phyloP scores from a whole-genome alignment of 2,888 invertebrate species.

The Anticlea derivata region DNA sequence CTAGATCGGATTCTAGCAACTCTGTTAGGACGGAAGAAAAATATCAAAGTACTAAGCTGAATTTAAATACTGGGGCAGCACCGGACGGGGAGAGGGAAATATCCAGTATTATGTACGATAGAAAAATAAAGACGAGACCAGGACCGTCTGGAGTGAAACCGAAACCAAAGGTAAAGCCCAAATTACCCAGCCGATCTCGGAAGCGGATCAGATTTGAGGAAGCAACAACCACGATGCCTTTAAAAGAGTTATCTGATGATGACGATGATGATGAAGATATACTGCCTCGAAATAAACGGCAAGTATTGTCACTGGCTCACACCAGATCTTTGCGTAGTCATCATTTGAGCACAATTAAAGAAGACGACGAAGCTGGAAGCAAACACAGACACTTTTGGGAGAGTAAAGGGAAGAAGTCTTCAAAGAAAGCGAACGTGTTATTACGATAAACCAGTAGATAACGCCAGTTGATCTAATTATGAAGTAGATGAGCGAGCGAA shows the following conservation, averaged over 20 bases:
- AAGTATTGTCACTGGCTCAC: slow-evolving; percentile 25
- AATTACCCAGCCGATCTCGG: slow-evolving; percentile 1
- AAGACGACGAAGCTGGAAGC: slow-evolving; percentile 39
- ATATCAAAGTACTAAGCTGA: slow-evolving; percentile 1
- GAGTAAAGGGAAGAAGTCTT: slow-evolving; percentile 46
- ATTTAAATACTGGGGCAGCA: slow-evolving; percentile 5
- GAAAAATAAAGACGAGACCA: slow-evolving; percentile 4
- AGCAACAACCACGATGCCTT: slow-evolving; percentile 47
- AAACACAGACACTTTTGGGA: slow-evolving; percentile 58
- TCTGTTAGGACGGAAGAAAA: slow-evolving; percentile 19
- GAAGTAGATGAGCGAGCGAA: slow-evolving; percentile 29
- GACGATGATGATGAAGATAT: slow-evolving; percentile 26
- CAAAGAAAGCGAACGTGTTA: slow-evolving; percentile 43
- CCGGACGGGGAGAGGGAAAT: slow-evolving; percentile 38
- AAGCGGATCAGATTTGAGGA: slow-evolving; percentile 65
- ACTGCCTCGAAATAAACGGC: slow-evolving; percentile 17
- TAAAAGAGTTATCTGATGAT: slow-evolving; percentile 28
- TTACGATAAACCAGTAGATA: slow-evolving; percentile 24
- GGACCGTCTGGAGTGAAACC: slow-evolving; percentile 16
- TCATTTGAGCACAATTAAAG: slow-evolving; percentile 34
- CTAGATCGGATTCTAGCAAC: slow-evolving; percentile 38
- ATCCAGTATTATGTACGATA: slow-evolving; percentile 30
- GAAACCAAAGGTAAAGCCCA: slow-evolving; percentile 1
- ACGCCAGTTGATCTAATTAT: slow-evolving; percentile 16
- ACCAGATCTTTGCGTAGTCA: slow-evolving; percentile 23